Evolutionary conservation across 2,113 vertebrate species (phyloP), one percentile per base, ranked within the genome.

Genomic region (Mus spicilegus): DNA sequence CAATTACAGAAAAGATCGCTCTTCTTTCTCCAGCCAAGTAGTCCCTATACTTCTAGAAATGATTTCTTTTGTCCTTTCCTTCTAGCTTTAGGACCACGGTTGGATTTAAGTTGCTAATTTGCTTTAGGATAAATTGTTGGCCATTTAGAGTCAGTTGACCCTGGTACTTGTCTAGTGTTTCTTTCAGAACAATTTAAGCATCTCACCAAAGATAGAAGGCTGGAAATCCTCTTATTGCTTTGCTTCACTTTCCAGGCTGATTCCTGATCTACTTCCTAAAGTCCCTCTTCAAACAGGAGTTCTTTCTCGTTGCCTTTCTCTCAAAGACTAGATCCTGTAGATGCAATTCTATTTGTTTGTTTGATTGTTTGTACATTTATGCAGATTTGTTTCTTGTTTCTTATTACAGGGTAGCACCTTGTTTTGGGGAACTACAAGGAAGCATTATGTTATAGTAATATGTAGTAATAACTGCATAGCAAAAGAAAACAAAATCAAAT

Each of bases 51-150:
- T 93, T 93, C 7, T 65, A 92, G 70, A 94, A 97, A 77, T 61
- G 87, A 87, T 75, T 90, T 0, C 26, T 56, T 82, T 91, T 69
- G 13, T 82, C 4, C 86, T 81, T 81, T 51, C n/a, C 78, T 89
- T 95, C 22, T 36, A 42, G 20, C 36, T 86, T 92, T 54, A 51
- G 77, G 54, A 87, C 36, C 49, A 69, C 70, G 89, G 70, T 56
- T 88, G 8, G 87, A 95, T 90, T 97, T 89, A 81, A 95, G 89
- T 77, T 89, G 73, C n/a, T 91, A 49, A 89, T 92, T 54, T 89
- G 28, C 89, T 97, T 96, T 94, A 92, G 72, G 36, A 67, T 54
- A 82, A 92, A 84, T 94, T 90, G 22, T 69, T 92, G 94, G 87
- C 63, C 30, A 77, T 63, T 96, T 90, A 73, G 51, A 75, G 46